A percentile compares a stretch with the other conserved stretches of the same genome.
These are phyloP conservation scores for Thereva unica DNA, from an alignment of 2,888 invertebrate species.

Conservation along the genomic window DNA sequence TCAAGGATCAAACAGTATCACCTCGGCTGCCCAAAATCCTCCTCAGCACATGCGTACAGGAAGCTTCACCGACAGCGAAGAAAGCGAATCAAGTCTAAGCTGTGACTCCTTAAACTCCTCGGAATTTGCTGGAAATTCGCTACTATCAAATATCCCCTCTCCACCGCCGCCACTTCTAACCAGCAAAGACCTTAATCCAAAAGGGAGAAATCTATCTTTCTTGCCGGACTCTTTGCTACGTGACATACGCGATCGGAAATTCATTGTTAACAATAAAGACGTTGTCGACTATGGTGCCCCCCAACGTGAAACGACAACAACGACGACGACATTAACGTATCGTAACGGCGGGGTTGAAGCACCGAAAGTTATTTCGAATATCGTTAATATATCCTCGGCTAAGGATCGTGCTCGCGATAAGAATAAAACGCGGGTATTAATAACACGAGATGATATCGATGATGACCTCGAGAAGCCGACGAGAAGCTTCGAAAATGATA, in stretches of 20 bases:
- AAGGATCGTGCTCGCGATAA: conserved; percentile 13
- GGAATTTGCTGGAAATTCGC: conserved; percentile 63
- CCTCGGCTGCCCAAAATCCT: background rate
- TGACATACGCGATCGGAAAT: conserved; percentile 68
- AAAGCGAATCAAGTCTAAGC: conserved; percentile 73
- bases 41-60: conserved; percentile 53
- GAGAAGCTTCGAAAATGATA: conserved; percentile 66
- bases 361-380: conserved; percentile 4
- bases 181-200: background rate
- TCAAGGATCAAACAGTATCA: conserved; percentile 8
- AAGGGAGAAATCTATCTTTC: conserved; percentile 58
- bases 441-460: conserved; percentile 29
- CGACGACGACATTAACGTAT: no score
- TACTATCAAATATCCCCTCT: conserved; percentile 49
- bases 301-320: conserved; percentile 19
- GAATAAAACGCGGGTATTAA: conserved; percentile 36
- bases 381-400: background rate
- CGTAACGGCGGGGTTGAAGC: conserved; percentile 33
- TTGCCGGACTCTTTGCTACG: conserved; percentile 70
- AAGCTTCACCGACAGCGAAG: conserved; percentile 66
- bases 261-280: conserved; percentile 58
- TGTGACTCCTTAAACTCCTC: conserved; percentile 80
- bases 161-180: conserved; percentile 19
- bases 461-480: conserved; percentile 1
- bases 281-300: conserved; percentile 30